Evolutionary conservation across 2,888 invertebrate species (phyloP).

Genomic region (Parelbella ahira): DNA sequence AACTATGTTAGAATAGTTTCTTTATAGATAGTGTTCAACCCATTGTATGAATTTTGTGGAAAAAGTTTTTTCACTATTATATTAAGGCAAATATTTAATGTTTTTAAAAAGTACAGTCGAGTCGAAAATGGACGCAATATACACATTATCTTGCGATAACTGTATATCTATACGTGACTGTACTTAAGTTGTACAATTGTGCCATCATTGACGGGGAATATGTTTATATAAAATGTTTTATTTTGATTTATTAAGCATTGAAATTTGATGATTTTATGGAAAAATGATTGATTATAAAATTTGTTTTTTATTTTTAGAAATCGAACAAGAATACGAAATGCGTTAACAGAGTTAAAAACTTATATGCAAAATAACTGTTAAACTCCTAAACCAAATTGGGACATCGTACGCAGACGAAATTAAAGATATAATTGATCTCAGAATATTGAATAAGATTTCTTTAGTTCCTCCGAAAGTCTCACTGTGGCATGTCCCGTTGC

Average conservation of each 20-base stretch:
- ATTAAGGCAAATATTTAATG: conserved; percentile 1
- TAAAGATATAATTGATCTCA: conserved; percentile 63
- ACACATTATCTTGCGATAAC: background rate
- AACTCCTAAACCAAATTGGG: conserved; percentile 43
- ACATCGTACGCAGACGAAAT: conserved; percentile 39
- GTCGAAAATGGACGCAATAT: conserved; percentile 16
- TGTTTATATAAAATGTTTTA: background rate
- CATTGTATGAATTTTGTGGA: background rate
- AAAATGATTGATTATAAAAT: conserved; percentile 9
- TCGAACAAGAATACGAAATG: background rate
- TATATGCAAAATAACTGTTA: too few species aligned
- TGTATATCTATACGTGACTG: conserved; percentile 25
- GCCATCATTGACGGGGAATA: conserved; percentile 23
- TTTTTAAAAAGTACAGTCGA: conserved; percentile 23
- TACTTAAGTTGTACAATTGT: conserved; percentile 28
- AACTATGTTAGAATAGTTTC: conserved; percentile 19
- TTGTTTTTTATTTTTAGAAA: conserved; percentile 12
- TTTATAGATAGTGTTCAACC: conserved; percentile 6
- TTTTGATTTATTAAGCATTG: background rate
- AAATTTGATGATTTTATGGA: background rate
- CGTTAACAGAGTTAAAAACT: background rate
- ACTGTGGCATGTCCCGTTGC: conserved; percentile 49
- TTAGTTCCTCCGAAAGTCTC: conserved; percentile 63
- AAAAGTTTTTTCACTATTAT: background rate
- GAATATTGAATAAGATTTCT: conserved; percentile 52